Base-by-base conservation (phyloP, 2,113 vertebrate genomes). In the Strix uralensis region DNA sequence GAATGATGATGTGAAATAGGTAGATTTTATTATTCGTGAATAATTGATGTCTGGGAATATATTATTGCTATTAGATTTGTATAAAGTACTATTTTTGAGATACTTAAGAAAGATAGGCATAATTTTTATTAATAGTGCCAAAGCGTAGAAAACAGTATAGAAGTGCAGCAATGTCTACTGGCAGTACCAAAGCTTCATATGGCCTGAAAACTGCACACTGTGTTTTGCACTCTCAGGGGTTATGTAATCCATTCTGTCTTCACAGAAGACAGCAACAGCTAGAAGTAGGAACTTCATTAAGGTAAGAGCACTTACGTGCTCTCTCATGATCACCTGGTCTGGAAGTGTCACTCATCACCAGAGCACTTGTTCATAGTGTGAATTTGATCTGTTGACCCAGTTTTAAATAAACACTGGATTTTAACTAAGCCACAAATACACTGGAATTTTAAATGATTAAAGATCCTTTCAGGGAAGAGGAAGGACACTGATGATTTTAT, bases 11-110 rank as follows among this genome's bases (percentile, higher is more conserved):
- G 36, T 65, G 40, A 95, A 96, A 81, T 80, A 94, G 25, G 57
- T 65, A 42, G 29, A 47, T 79, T 90, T 95, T 95, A 92, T 92
- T 95, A 94, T 92, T 97, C 7, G 77, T 97, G 9, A 74, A 55
- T 95, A 96, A 95, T 95, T 97, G 57, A 81, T 91, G 55, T 62
- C n/a, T 93, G 62, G 91, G 71, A 97, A 94, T 97, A 85, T 91
- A 87, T 96, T 95, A 78, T 70, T 97, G 54, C 62, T 67, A 79
- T 82, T 80, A 95, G 19, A 81, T 96, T 97, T 95, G 55, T 86
- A 81, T 81, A 40, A 92, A 94, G 16, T 95, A 81, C 57, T 91
- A 42, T 77, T 91, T 81, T 51, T 92, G 20, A 69, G 46, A 85
- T 79, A 91, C 20, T 55, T 86, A 25, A 84, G 67, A 92, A 57